Base-by-base conservation (phyloP, 2,888 invertebrate species). In the Marronus borbonicus region DNA sequence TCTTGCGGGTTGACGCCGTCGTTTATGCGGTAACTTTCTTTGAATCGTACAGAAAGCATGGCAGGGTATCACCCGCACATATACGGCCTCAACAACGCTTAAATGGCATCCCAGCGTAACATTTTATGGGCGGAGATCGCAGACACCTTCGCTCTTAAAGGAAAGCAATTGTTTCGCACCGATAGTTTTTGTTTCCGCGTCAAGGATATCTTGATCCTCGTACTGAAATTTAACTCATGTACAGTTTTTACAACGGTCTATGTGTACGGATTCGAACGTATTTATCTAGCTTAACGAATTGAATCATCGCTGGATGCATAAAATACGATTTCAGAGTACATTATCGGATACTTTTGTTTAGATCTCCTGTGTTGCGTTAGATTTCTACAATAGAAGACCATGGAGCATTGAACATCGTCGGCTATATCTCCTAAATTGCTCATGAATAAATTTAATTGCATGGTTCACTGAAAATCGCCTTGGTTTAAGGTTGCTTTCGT, bases 121-220 rank as follows among this genome's bases (percentile, higher is more conserved):
- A 20, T 14, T 70, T 70, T 52, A 70, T 69, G 50, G 69, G 69
- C 60, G 76, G 76, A 69, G 76, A 55, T 60, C 39, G 44, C 28
- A 44, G 44, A 68, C 76, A 69, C 69, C 76, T 76, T 69, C 69
- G 76, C 65, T 69, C 69, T 24, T 76, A 76, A 69, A 69, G 55
- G 44, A 76, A 76, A 76, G 64, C 52, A 76, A 76, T 65, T 64
- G 76, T 64, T 76, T 64, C 69, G 52, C 36, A 52, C 36, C 69
- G 55, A 70, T 55, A 55, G 69, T 70, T 68, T 70, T 36, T 70
- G 69, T 52, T 70, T 70, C 52, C 69, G 69, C 69, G 52, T 70
- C 69, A 70, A 70, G 69, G 52, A 70, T 70, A 70, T 52, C 69
- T 70, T 70, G 69, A 70, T 70, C 52, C 31, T 70, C 55, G n/a